Evolutionary conservation across 1,140 invertebrate species (phyloP).

Genomic region (Drosophila pseudoobscura): DNA sequence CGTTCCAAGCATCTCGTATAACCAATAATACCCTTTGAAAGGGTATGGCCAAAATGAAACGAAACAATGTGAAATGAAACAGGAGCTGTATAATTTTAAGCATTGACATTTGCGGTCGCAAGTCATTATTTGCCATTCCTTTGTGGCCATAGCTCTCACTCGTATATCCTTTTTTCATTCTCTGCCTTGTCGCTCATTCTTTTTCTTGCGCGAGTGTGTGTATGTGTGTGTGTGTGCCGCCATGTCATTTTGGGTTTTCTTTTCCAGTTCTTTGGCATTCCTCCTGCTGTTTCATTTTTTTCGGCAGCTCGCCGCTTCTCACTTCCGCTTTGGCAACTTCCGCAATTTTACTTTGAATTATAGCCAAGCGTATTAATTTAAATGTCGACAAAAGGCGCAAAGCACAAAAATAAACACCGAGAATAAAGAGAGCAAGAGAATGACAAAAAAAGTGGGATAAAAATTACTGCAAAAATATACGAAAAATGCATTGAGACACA

Average conservation of each 20-base stretch:
- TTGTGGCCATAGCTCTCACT: not conserved
- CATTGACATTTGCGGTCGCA: slow-evolving; percentile 79
- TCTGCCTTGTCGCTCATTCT: not conserved
- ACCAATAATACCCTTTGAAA: slow-evolving; percentile 22
- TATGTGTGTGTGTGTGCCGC: slow-evolving; percentile 38
- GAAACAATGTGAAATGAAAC: slow-evolving; percentile 48
- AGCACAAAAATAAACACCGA: slow-evolving; percentile 70
- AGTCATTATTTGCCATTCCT: slow-evolving; percentile 71
- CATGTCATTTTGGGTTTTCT: slow-evolving; percentile 52
- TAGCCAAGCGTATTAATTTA: slow-evolving; percentile 82
- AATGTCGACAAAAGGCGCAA: slow-evolving; percentile 76
- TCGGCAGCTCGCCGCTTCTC: slow-evolving; percentile 69
- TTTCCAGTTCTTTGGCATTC: slow-evolving; percentile 40
- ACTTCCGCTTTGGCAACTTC: slow-evolving; percentile 82
- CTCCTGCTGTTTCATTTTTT: slow-evolving; percentile 23
- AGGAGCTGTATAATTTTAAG: slow-evolving; percentile 77
- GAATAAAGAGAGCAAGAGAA: slow-evolving; percentile 2
- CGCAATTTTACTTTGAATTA: slow-evolving; percentile 82
- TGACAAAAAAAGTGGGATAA: slow-evolving; percentile 31
- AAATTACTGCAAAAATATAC: slow-evolving; percentile 36
- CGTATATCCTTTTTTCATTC: not conserved
- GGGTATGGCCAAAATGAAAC: slow-evolving; percentile 24
- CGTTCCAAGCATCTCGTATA: too few species aligned
- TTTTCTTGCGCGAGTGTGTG: slow-evolving; percentile 1
- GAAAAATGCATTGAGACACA: slow-evolving; percentile 33